Percentiles rank a stretch among this genome's conserved stretches.
These are phyloP conservation scores for Aleadryas rufinucha DNA, from an alignment of 2,113 vertebrate genomes.

Conservation along the genomic window DNA sequence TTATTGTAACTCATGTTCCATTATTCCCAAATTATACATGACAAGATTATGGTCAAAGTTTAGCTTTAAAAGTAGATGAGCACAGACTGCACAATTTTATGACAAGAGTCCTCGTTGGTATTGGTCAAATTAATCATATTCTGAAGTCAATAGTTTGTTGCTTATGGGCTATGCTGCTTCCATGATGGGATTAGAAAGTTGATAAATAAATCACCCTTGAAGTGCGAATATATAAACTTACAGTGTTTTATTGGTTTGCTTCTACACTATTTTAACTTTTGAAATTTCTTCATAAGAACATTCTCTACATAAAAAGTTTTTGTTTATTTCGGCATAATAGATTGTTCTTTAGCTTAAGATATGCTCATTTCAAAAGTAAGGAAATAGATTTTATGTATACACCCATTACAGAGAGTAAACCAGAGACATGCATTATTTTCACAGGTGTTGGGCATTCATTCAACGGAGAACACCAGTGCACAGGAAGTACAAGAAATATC, in stretches of 20 bases:
- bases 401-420: background rate
- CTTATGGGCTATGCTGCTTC: background rate
- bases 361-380: background rate
- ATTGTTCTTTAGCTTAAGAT: background rate
- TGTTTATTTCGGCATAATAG: background rate
- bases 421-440: background rate
- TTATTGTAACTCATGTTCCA: background rate
- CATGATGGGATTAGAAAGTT: background rate
- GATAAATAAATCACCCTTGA: slow-evolving; percentile 31
- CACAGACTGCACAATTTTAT: background rate
- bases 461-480: background rate
- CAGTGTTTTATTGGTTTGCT: background rate
- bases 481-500: background rate
- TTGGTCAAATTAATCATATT: background rate
- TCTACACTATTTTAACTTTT: background rate
- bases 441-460: background rate
- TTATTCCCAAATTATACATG: slow-evolving; percentile 1
- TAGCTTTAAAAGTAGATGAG: background rate
- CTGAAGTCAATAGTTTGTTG: background rate
- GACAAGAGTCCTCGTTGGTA: background rate
- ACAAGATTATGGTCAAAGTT: slow-evolving; percentile 1
- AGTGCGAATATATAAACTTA: background rate
- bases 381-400: background rate
- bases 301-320: background rate
- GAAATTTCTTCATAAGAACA: background rate